Evolutionary conservation across 2,888 invertebrate genomes (phyloP), one percentile per base, ranked within the genome.

Genomic region (Stenurella melanura): DNA sequence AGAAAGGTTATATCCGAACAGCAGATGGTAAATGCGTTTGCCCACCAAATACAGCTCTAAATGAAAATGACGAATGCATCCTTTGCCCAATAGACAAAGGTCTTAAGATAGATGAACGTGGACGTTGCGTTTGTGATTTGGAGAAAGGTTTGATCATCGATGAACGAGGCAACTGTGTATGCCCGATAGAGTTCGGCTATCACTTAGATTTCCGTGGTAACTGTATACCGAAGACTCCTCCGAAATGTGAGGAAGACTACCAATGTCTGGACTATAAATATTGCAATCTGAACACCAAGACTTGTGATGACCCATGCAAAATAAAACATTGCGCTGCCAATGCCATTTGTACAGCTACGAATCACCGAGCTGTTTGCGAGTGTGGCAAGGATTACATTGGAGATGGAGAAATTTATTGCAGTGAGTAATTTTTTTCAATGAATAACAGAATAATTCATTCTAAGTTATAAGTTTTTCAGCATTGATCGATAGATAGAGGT

Each of bases 121-220:
- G 96, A 0, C 94, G 94, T 61, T 97, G 97, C 86, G 93, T 95
- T 0, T 97, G 97, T 86, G 96, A 95, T 72, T 89, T 95, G 7
- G 94, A 94, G 80, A 93, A 94, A 75, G 96, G 96, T 34, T 93
- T 94, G 89, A 93, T 94, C 17, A 93, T 95, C 34, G 95, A 95
- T 78, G 95, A 95, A 76, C 92, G 94, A 57, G 94, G 94, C 38
- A 92, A 93, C 83, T 97, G 97, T 87, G 93, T 94, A 0, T 95
- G 95, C 80, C 94, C 95, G 0, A 92, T 92, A 1, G 92, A 93
- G 81, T 92, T 93, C 83, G 94, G 94, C 63, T 95, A 94, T 85
- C 90, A 91, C 21, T 87, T 94, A 0, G 93, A 94, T 70, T 83
- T 88, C 1, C 88, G 89, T 42, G 94, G 94, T 72, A 92, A 93